Evolutionary conservation across 2,888 invertebrate species (phyloP), one percentile per base, ranked within the genome.

Genomic region (Agrotis puta): DNA sequence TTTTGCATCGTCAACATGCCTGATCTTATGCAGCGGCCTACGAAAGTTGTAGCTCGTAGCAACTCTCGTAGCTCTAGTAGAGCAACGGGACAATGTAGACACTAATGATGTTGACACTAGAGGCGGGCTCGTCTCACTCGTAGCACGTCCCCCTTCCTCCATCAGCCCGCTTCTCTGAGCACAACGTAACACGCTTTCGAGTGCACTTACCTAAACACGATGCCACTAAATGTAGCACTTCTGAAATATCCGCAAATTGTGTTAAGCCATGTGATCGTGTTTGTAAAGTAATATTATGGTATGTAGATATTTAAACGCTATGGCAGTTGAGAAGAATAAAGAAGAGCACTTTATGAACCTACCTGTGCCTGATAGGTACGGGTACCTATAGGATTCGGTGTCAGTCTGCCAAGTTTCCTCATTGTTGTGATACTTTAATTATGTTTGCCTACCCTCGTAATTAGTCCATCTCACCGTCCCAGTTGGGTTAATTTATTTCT

Each of bases 51-150:
- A 87, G 87, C 83, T 81, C 87, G 90, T 90, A 91, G 90, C 89
- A 82, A 84, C 85, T 86, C 90, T 91, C 92, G 92, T 92, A 91
- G 91, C 91, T 82, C 73, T 84, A 81, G 88, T 87, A 82, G 87
- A 88, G 90, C 90, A 88, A 82, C 77, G 86, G 88, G 87, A 88
- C 90, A 90, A 88, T 90, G 91, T 89, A 88, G 85, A 89, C 91
- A 88, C 93, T 94, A 94, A 95, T 94, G 94, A 95, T 94, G 94
- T 95, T 95, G 94, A 94, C 94, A 94, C 94, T 93, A 93, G 91
- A 93, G 88, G 88, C 88, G 88, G 87, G 89, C 91, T 92, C 75
- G 84, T 77, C 82, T 83, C 89, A 89, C 85, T 88, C 87, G 88
- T 72, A 88, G 88, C 89, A 90, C 84, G 85, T 82, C 84, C 83